Percentiles rank a stretch among this genome's conserved stretches.
These are phyloP conservation scores for Dynastes maya DNA, from an alignment of 2,888 invertebrate species.

Conservation along the genomic window DNA sequence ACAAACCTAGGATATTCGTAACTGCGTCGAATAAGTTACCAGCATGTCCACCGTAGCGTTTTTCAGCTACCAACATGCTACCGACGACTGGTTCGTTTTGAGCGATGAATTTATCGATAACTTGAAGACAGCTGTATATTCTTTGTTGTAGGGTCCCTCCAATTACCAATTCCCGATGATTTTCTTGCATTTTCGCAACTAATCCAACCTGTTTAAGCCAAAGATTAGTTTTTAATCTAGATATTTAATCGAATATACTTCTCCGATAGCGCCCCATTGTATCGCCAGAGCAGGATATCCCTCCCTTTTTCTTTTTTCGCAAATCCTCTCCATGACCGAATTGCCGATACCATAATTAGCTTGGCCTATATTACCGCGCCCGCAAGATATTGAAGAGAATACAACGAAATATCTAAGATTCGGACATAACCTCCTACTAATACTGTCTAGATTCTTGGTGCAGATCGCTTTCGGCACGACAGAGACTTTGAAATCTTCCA, in stretches of 20 bases:
- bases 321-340: slow-evolving; percentile 89
- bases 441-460: slow-evolving; percentile 83
- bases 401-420: slow-evolving; percentile 83
- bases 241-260: slow-evolving; percentile 66
- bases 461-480: slow-evolving; percentile 86
- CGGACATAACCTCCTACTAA: slow-evolving; percentile 75
- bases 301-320: slow-evolving; percentile 77
- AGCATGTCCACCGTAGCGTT: slow-evolving; percentile 76
- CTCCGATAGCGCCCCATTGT: slow-evolving; percentile 58
- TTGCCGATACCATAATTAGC: slow-evolving; percentile 92
- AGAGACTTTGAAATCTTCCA: slow-evolving; percentile 79
- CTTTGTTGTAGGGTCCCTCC: slow-evolving; percentile 55
- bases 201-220: slow-evolving; percentile 73
- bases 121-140: slow-evolving; percentile 71
- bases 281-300: slow-evolving; percentile 57
- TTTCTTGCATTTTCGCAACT: slow-evolving; percentile 67
- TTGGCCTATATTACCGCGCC: slow-evolving; percentile 92
- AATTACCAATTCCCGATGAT: slow-evolving; percentile 60
- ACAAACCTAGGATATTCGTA: slow-evolving; percentile 74
- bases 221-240: neutral
- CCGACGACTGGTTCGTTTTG: slow-evolving; percentile 76
- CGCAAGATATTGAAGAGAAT: slow-evolving; percentile 92
- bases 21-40: slow-evolving; percentile 82
- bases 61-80: slow-evolving; percentile 87
- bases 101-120: slow-evolving; percentile 80